These are phyloP conservation scores for Martes martes DNA, from an alignment of 2,113 vertebrate species.

Conservation along the genomic window DNA sequence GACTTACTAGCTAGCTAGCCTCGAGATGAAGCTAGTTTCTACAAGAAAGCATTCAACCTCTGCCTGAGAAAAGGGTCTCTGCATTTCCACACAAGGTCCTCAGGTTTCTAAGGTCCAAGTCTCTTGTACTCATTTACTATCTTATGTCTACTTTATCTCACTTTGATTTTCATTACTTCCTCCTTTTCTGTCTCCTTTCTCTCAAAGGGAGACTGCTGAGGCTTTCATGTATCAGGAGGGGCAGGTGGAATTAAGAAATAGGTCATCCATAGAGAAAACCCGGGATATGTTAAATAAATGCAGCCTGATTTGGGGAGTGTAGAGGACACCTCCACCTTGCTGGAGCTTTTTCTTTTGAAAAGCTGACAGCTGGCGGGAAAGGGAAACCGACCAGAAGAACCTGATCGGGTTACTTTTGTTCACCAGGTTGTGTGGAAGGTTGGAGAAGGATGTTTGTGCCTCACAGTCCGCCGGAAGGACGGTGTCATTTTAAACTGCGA, in stretches of 20 bases:
- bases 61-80: background rate
- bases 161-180: background rate
- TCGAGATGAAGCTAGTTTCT: background rate
- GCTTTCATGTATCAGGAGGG: background rate
- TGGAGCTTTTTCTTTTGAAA: background rate
- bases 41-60: background rate
- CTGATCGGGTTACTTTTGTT: background rate
- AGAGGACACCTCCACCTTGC: background rate
- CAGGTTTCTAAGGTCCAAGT: background rate
- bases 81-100: background rate
- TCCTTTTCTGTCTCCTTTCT: background rate
- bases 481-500: background rate
- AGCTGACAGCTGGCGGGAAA: conserved; percentile 4
- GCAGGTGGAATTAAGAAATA: background rate
- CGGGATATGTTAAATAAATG: background rate
- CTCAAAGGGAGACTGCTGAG: background rate
- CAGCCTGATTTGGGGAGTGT: no score
- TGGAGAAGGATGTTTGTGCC: background rate
- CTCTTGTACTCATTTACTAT: background rate
- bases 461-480: background rate
- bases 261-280: background rate
- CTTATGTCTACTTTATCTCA: background rate
- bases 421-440: background rate
- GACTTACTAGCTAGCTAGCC: background rate
- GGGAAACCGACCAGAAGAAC: conserved; percentile 32